A percentile compares a stretch with the other conserved stretches of the same genome.
phyloP scores from a whole-genome alignment of 2,113 vertebrate genomes.

The Phyllostomus discolor region DNA sequence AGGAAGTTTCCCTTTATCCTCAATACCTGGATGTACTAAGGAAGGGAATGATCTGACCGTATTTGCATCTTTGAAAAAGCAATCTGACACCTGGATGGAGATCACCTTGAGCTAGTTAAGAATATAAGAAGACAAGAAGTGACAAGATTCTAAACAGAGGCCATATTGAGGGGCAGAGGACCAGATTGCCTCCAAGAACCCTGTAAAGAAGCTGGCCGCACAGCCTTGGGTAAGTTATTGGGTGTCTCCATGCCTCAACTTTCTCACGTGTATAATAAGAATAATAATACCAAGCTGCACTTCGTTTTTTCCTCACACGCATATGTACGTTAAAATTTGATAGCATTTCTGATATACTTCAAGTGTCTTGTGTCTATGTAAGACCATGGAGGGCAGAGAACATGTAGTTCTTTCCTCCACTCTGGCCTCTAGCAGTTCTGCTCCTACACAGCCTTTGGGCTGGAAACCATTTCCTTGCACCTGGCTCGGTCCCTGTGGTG shows the following conservation, averaged over 20 bases:
- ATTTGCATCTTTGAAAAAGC: not conserved
- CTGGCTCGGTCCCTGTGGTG: too few species aligned
- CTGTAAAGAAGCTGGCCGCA: not conserved
- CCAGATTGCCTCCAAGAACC: not conserved
- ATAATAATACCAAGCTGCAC: not conserved
- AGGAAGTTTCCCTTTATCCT: not conserved
- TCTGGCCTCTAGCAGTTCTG: not conserved
- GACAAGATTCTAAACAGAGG: not conserved
- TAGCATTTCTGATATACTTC: not conserved
- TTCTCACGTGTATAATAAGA: not conserved
- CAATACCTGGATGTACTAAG: not conserved
- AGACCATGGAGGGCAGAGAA: not conserved
- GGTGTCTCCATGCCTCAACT: not conserved
- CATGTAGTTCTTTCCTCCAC: not conserved
- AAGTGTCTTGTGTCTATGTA: not conserved
- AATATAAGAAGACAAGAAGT: not conserved
- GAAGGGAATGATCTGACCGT: not conserved
- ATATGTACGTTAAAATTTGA: not conserved
- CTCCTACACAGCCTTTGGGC: not conserved
- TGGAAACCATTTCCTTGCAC: not conserved
- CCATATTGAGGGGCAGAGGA: not conserved
- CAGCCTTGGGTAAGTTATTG: not conserved
- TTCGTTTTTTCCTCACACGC: not conserved
- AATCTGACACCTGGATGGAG: not conserved
- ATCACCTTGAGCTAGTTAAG: not conserved